Evolutionary conservation across 2,888 invertebrate genomes (phyloP).

Genomic region (Caenorhabditis japonica): DNA sequence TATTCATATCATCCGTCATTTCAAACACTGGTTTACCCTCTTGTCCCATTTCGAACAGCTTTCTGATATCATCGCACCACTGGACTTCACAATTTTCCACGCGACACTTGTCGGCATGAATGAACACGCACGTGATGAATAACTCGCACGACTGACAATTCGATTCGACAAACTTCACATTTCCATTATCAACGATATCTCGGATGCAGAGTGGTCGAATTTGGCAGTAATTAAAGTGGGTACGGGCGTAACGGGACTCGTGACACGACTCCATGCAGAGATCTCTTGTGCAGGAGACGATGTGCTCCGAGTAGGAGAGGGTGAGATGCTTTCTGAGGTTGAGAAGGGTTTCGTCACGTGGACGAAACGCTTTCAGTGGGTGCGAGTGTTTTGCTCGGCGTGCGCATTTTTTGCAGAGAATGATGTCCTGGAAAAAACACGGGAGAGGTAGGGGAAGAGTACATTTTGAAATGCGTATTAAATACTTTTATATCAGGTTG

Average conservation of each 20-base stretch:
- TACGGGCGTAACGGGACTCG: slow-evolving; percentile 1
- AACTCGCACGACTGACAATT: slow-evolving; percentile 14
- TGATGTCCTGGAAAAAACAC: slow-evolving; percentile 6
- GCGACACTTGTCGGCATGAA: slow-evolving; percentile 27
- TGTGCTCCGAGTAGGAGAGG: slow-evolving; percentile 34
- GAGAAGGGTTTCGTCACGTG: neutral
- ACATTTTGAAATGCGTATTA: no score
- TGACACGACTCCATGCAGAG: slow-evolving; percentile 9
- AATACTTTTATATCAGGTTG: no score
- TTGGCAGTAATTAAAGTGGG: slow-evolving; percentile 3
- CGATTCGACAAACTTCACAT: slow-evolving; percentile 8
- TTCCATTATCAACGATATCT: slow-evolving; percentile 16
- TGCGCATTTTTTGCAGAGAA: slow-evolving; percentile 27
- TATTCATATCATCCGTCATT: slow-evolving; percentile 7
- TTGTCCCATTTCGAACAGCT: slow-evolving; percentile 15
- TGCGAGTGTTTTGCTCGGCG: slow-evolving; percentile 25
- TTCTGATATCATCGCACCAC: slow-evolving; percentile 22
- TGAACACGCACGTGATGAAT: slow-evolving; percentile 31
- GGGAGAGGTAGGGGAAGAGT: no score
- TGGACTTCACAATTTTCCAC: neutral
- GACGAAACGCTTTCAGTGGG: slow-evolving; percentile 19
- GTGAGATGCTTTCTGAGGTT: slow-evolving; percentile 18
- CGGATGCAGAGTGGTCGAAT: neutral
- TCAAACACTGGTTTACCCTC: neutral
- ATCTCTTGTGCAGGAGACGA: slow-evolving; percentile 5